Evolutionary conservation across 2,113 vertebrate genomes (phyloP).

Genomic region (Xiphophorus maculatus): DNA sequence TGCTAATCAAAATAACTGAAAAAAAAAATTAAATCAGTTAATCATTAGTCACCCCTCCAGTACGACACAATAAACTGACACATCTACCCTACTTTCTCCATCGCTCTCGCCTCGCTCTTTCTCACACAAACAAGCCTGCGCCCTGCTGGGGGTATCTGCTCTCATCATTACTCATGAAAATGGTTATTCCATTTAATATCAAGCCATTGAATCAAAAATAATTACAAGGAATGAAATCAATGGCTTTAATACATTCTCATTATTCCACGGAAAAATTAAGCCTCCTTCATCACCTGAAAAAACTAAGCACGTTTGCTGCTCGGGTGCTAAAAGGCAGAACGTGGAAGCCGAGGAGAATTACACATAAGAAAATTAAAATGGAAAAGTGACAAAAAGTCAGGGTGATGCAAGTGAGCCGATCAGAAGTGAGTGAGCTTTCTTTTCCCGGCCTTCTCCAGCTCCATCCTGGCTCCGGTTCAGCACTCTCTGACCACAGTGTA

Average conservation of each 20-base stretch:
- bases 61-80: slow-evolving; percentile 68
- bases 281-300: slow-evolving; percentile 19
- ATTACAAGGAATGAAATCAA: slow-evolving; percentile 73
- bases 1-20: slow-evolving; percentile 68
- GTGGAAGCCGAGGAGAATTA: slow-evolving; percentile 33
- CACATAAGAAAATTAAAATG: background rate
- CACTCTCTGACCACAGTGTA: slow-evolving; percentile 62
- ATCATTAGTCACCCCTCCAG: slow-evolving; percentile 74
- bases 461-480: slow-evolving; percentile 52
- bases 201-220: slow-evolving; percentile 74
- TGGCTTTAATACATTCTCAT: slow-evolving; percentile 66
- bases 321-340: slow-evolving; percentile 34
- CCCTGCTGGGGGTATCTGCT: slow-evolving; percentile 56
- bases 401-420: slow-evolving; percentile 14
- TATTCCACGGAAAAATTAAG: slow-evolving; percentile 57
- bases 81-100: slow-evolving; percentile 37
- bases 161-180: slow-evolving; percentile 67
- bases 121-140: slow-evolving; percentile 28
- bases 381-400: slow-evolving; percentile 1
- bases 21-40: slow-evolving; percentile 75
- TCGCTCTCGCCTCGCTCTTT: background rate
- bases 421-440: slow-evolving; percentile 17
- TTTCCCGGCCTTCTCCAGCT: slow-evolving; percentile 9
- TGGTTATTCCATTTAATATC: slow-evolving; percentile 73
- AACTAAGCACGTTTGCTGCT: slow-evolving; percentile 22